These are phyloP conservation scores for Notothenia coriiceps DNA, from an alignment of 2,113 vertebrate genomes.

Conservation along the genomic window DNA sequence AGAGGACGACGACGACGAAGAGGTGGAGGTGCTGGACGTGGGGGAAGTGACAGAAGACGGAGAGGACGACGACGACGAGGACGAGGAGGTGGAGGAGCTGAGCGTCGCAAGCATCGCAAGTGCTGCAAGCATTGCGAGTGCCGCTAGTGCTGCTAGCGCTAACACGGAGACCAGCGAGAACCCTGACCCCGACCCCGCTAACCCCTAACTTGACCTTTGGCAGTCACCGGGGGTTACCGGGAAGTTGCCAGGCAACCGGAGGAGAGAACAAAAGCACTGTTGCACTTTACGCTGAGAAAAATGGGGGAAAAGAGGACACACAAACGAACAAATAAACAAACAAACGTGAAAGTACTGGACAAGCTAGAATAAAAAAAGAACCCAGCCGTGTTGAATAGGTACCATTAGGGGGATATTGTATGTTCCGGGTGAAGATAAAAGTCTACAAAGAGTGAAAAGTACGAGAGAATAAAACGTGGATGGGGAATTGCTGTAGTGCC, in stretches of 20 bases:
- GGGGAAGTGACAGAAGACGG: slow-evolving; percentile 73
- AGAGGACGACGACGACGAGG: slow-evolving; percentile 60
- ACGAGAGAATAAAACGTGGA: slow-evolving; percentile 58
- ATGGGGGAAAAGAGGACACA: slow-evolving; percentile 63
- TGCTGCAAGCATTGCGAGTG: neutral
- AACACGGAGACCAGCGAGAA: slow-evolving; percentile 73
- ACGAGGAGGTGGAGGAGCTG: slow-evolving; percentile 68
- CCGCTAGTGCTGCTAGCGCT: slow-evolving; percentile 15
- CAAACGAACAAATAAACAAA: slow-evolving; percentile 52
- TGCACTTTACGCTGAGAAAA: slow-evolving; percentile 97
- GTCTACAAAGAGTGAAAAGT: slow-evolving; percentile 43
- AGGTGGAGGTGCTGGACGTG: slow-evolving; percentile 80
- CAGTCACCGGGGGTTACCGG: slow-evolving; percentile 56
- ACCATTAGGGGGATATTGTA: slow-evolving; percentile 69
- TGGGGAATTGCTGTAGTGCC: slow-evolving; percentile 82
- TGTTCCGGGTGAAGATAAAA: slow-evolving; percentile 75
- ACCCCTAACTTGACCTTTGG: slow-evolving; percentile 61
- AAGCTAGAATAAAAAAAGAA: slow-evolving; percentile 68
- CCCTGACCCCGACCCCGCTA: slow-evolving; percentile 49
- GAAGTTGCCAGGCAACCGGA: slow-evolving; percentile 49
- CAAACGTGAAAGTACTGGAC: slow-evolving; percentile 60
- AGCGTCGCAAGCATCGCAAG: slow-evolving; percentile 54
- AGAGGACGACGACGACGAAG: slow-evolving; percentile 76
- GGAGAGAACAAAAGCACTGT: slow-evolving; percentile 95
- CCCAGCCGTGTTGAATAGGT: slow-evolving; percentile 76